Evolutionary conservation across 1,140 invertebrate species (phyloP).

Genomic region (Dreissena rostriformis): DNA sequence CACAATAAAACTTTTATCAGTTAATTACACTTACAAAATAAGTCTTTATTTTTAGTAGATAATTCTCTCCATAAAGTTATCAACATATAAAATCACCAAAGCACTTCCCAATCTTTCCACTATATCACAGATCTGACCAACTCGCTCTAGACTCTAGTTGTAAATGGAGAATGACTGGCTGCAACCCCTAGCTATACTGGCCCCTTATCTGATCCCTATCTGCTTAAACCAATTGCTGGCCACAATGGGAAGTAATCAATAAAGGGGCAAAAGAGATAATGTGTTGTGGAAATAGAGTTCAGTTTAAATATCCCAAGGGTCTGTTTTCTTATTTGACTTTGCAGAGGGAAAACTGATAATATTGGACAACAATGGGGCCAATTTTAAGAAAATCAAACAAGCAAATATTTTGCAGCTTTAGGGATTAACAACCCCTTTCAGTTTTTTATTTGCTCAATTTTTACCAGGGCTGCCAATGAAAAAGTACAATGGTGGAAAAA

Average conservation of each 20-base stretch:
- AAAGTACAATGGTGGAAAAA: no score
- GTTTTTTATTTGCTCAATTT: not conserved
- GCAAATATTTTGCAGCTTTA: conserved; percentile 20
- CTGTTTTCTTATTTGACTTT: not conserved
- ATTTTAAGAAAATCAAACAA: conserved; percentile 23
- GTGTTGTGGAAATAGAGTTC: not conserved
- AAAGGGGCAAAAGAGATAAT: not conserved
- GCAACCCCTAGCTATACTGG: not conserved
- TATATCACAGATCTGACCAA: no score
- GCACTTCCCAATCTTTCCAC: no score
- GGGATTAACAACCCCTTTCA: conserved; percentile 1
- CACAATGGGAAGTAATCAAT: conserved; percentile 25
- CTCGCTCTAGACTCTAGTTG: no score
- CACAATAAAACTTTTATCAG: no score
- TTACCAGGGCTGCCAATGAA: not conserved
- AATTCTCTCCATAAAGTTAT: no score
- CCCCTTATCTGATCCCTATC: conserved; percentile 42
- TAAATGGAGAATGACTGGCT: no score
- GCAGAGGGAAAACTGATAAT: not conserved
- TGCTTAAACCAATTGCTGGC: conserved; percentile 17
- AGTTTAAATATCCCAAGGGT: conserved; percentile 31
- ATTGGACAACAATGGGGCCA: conserved; percentile 29
- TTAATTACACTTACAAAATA: no score
- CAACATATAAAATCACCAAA: no score
- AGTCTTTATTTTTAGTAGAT: no score